Evolutionary conservation across 2,113 vertebrate species (phyloP).

Genomic region (Sturnus vulgaris): DNA sequence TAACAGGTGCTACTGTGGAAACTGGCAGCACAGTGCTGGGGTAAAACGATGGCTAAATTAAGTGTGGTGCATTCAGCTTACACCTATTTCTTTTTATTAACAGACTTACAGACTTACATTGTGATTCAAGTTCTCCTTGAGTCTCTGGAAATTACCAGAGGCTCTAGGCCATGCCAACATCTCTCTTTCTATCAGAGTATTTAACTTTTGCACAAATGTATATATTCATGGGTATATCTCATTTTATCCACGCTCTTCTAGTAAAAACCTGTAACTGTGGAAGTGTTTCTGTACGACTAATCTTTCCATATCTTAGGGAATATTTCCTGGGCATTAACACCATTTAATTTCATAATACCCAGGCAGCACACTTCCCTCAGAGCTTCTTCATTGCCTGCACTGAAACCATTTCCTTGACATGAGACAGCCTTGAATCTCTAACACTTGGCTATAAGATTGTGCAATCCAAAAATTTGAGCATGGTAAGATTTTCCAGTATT

Average conservation of each 20-base stretch:
- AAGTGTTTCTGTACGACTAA: not conserved
- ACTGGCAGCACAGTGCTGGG: not conserved
- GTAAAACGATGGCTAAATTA: not conserved
- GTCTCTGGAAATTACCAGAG: not conserved
- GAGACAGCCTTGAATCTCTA: not conserved
- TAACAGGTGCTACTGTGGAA: not conserved
- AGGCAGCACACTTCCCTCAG: not conserved
- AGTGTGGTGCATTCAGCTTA: not conserved
- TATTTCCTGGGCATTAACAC: not conserved
- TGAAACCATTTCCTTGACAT: not conserved
- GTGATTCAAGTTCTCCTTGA: not conserved
- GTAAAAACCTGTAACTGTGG: not conserved
- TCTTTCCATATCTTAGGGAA: not conserved
- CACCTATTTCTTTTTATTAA: not conserved
- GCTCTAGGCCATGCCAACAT: not conserved
- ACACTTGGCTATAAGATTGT: not conserved
- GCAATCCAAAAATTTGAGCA: not conserved
- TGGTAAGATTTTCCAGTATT: not conserved
- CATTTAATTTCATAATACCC: not conserved
- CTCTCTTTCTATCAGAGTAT: not conserved
- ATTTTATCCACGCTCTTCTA: not conserved
- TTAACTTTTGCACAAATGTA: not conserved
- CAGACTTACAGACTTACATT: not conserved
- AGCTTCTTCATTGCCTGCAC: not conserved
- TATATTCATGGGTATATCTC: not conserved